Base-by-base conservation (phyloP, 2,888 invertebrate genomes). In the Toxonevra muliebris region DNA sequence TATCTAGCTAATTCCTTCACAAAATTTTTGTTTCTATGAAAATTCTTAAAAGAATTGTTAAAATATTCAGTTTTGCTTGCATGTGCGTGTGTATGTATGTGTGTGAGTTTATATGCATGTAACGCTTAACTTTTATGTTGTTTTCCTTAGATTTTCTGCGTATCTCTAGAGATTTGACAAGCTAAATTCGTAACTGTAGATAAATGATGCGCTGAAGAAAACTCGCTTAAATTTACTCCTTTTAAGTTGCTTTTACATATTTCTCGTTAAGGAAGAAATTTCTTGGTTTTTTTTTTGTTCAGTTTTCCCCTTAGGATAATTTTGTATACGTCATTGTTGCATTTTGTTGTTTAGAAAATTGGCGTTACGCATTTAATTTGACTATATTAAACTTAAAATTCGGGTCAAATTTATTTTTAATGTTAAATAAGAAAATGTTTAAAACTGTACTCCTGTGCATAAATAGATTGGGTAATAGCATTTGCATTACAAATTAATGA, bases 101-200 rank as follows among this genome's bases (percentile, higher is more conserved):
- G 15, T 58, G 58, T 11, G 10, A 20, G 30, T 40, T 20, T 48
- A n/a, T 20, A 5, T 48, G 40, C 48, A 54, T 60, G 15, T 40
- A 42, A 1, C 19, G 15, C 42, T 53, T 61, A 30, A 17, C n/a
- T 53, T 15, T 58, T 7, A 12, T 62, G 17, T 63, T 17, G 13
- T 52, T 50, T 61, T 48, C 12, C 30, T 11, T 19, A 19, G 20
- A 15, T 30, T 42, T 50, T 65, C 43, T 4, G 58, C 63, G 15
- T 60, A 48, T 63, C 62, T 63, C 63, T 55, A 50, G 52, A 55
- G 66, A 60, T 66, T 69, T 41, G 17, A 59, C 52, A 68, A 30
- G 30, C 30, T 30, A 30, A 68, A 62, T 58, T 62, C 52, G 42
- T 57, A 30, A 55, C 55, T 60, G 54, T 54, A 40, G 48, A 41